Conservation (phyloP, 2,113 vertebrate genomes). For the Austrofundulus limnaeus region DNA sequence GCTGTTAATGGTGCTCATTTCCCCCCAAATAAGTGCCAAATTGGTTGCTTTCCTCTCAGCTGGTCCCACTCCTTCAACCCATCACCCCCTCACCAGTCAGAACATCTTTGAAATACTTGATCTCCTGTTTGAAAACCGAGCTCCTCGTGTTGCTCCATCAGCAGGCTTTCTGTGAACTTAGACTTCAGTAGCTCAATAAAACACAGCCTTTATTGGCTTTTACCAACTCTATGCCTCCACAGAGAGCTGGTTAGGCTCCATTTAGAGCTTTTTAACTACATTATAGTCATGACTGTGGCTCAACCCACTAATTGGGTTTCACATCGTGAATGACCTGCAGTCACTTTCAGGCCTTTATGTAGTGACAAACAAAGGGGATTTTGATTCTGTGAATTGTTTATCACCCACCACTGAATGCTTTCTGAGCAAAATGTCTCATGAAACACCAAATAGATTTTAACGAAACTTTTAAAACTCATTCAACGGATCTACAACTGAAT, state of each 20-base stretch:
- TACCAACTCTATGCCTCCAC: slow-evolving; percentile 31
- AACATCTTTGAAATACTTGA: slow-evolving; percentile 5
- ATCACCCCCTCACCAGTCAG: background rate
- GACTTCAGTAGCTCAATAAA: slow-evolving; percentile 9
- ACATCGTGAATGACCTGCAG: slow-evolving; percentile 35
- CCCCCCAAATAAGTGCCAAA: too few species aligned
- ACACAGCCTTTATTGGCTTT: slow-evolving; percentile 42
- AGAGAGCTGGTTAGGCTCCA: slow-evolving; percentile 44
- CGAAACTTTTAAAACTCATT: too few species aligned
- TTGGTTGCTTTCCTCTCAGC: background rate
- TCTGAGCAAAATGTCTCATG: too few species aligned
- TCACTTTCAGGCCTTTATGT: slow-evolving; percentile 8
- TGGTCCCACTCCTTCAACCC: background rate
- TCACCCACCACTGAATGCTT: too few species aligned
- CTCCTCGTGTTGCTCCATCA: slow-evolving; percentile 8
- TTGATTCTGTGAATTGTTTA: too few species aligned
- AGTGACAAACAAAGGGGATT: too few species aligned
- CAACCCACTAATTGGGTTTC: slow-evolving; percentile 59
- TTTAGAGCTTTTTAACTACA: slow-evolving; percentile 57
- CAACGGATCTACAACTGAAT: too few species aligned
- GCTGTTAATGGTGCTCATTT: too few species aligned
- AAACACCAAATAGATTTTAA: too few species aligned
- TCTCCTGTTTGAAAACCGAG: slow-evolving; percentile 8
- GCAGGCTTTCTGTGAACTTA: background rate
- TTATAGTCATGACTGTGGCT: slow-evolving; percentile 51